These are phyloP conservation scores for Melanotaenia maccullochi DNA, from an alignment of 2,797 vertebrate genomes.

Conservation along the genomic window DNA sequence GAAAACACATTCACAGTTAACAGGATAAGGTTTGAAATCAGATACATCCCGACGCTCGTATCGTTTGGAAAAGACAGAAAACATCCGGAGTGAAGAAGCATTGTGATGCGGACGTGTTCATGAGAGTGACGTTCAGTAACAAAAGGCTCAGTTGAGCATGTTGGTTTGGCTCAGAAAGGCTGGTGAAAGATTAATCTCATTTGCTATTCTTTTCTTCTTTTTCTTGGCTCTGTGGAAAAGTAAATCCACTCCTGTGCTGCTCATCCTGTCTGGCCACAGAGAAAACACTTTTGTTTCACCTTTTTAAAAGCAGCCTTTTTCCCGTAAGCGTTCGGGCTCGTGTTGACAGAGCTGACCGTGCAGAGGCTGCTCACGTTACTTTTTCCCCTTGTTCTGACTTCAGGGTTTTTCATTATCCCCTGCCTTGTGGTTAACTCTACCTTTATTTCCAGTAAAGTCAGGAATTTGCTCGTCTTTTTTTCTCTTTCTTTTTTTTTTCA, in stretches of 20 bases:
- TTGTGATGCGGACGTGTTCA: background rate
- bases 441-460: conserved; percentile 50
- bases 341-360: conserved; percentile 43
- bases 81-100: background rate
- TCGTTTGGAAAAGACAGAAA: background rate
- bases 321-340: conserved; percentile 35
- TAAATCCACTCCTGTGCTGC: conserved; percentile 24
- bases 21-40: background rate
- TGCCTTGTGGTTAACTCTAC: conserved; percentile 30
- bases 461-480: conserved; percentile 13
- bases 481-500: conserved; percentile 15
- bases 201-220: conserved; percentile 55
- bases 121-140: conserved; percentile 27
- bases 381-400: conserved; percentile 36
- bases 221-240: conserved; percentile 51
- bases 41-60: background rate
- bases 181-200: conserved; percentile 56
- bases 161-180: conserved; percentile 30
- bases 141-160: conserved; percentile 37
- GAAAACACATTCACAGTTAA: background rate
- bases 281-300: conserved; percentile 52
- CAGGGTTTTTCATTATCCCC: conserved; percentile 47
- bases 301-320: conserved; percentile 51
- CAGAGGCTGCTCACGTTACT: conserved; percentile 47
- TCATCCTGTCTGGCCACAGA: conserved; percentile 36